Percentiles rank a stretch among this genome's conserved stretches.
Evolutionary conservation across 2,113 vertebrate genomes (phyloP).

Genomic region (Sterrhoptilus dennistouni): DNA sequence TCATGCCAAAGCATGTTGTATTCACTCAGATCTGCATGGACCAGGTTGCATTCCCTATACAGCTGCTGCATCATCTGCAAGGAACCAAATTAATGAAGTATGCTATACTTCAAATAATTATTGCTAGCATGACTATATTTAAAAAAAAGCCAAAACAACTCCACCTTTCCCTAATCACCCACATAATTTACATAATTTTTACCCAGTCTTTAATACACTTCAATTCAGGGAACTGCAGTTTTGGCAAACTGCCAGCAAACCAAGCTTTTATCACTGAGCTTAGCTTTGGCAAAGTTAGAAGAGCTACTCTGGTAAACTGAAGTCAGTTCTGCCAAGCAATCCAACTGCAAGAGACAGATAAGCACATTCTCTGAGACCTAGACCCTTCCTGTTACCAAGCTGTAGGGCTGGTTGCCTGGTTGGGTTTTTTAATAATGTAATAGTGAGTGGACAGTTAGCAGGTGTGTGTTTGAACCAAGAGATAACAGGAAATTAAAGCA

Average conservation of each 20-base stretch:
- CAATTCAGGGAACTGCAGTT: background rate
- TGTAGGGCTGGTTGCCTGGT: background rate
- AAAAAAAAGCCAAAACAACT: background rate
- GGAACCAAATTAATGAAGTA: background rate
- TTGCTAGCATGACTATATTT: background rate
- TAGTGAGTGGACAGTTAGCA: background rate
- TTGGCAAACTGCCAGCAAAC: background rate
- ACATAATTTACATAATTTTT: background rate
- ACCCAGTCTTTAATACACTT: background rate
- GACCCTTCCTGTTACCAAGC: background rate
- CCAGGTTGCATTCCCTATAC: constrained; percentile 88
- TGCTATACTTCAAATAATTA: background rate
- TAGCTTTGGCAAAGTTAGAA: background rate
- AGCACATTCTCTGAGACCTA: background rate
- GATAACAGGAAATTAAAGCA: background rate
- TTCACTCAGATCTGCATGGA: constrained; percentile 95
- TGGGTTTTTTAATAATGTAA: background rate
- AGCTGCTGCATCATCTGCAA: constrained; percentile 90
- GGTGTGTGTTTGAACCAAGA: background rate
- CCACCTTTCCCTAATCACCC: background rate
- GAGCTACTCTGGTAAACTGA: background rate
- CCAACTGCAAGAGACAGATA: background rate
- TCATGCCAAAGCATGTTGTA: constrained; percentile 97
- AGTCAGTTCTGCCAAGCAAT: background rate
- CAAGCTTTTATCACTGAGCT: background rate